phyloP scores from a whole-genome alignment of 2,797 vertebrate species.

The Pyrocephalus nanus region DNA sequence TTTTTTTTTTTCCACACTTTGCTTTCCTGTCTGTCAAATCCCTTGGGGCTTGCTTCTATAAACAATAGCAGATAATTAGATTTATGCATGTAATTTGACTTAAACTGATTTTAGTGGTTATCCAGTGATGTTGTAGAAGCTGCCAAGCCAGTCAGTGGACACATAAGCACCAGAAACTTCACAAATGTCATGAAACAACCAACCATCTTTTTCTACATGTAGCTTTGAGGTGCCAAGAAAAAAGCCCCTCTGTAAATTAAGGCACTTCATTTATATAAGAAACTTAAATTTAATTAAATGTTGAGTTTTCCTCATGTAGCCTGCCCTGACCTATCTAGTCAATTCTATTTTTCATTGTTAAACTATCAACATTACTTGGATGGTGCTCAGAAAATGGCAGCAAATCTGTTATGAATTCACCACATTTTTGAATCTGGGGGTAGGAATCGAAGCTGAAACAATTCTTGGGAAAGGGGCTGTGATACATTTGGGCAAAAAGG shows the following conservation, averaged over 20 bases:
- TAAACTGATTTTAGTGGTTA: slow-evolving; percentile 45
- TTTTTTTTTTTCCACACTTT: background rate
- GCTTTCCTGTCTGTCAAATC: slow-evolving; percentile 46
- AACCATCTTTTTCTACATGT: background rate
- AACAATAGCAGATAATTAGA: slow-evolving; percentile 55
- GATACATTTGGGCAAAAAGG: too few species aligned
- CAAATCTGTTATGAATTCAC: background rate
- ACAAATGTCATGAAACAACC: background rate
- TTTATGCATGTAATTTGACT: slow-evolving; percentile 65
- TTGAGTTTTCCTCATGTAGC: background rate
- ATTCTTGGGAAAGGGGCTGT: background rate
- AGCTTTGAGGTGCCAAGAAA: background rate
- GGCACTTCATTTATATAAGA: background rate
- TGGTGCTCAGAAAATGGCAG: background rate
- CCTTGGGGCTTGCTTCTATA: slow-evolving; percentile 17
- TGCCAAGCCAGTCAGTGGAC: background rate
- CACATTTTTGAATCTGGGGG: background rate
- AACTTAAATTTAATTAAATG: background rate
- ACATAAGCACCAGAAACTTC: background rate
- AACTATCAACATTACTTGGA: background rate
- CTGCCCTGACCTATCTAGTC: background rate
- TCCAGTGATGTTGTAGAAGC: background rate
- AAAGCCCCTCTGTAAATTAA: background rate
- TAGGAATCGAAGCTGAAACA: background rate
- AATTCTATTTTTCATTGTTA: background rate